These are phyloP conservation scores for Torymus tubicola DNA, from an alignment of 2,888 invertebrate genomes.

Conservation along the genomic window DNA sequence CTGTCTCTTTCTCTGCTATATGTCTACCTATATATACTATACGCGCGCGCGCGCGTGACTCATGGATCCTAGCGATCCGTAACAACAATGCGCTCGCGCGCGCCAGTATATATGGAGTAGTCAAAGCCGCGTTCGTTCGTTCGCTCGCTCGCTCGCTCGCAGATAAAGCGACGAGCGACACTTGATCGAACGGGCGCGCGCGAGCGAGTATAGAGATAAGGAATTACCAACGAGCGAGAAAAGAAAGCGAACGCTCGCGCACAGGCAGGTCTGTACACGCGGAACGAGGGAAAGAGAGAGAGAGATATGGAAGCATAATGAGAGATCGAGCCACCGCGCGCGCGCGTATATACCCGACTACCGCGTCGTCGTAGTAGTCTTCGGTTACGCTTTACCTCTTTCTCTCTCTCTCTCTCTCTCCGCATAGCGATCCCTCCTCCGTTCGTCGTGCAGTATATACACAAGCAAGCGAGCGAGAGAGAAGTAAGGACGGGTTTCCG, in stretches of 20 bases:
- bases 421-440: constrained; percentile 46
- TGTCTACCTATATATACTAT: no score
- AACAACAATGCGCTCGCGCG: no score
- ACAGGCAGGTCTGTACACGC: no score
- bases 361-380: constrained; percentile 28
- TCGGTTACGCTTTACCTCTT: constrained; percentile 14
- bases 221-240: neutral
- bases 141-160: no score
- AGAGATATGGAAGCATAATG: constrained; percentile 44
- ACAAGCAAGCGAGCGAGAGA: constrained; percentile 64
- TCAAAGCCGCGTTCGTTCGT: no score
- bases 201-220: neutral
- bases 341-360: neutral
- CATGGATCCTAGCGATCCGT: no score
- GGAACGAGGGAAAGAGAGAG: constrained; percentile 39
- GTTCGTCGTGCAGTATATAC: constrained; percentile 61
- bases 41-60: no score
- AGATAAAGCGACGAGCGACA: neutral
- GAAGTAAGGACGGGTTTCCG: constrained; percentile 75
- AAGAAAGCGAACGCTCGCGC: no score
- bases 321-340: constrained; percentile 22
- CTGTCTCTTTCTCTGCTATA: no score
- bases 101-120: no score
- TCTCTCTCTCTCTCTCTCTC: constrained; percentile 38
- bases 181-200: neutral